These are phyloP conservation scores for Denticeps clupeoides DNA, from an alignment of 2,797 vertebrate genomes.

Conservation along the genomic window DNA sequence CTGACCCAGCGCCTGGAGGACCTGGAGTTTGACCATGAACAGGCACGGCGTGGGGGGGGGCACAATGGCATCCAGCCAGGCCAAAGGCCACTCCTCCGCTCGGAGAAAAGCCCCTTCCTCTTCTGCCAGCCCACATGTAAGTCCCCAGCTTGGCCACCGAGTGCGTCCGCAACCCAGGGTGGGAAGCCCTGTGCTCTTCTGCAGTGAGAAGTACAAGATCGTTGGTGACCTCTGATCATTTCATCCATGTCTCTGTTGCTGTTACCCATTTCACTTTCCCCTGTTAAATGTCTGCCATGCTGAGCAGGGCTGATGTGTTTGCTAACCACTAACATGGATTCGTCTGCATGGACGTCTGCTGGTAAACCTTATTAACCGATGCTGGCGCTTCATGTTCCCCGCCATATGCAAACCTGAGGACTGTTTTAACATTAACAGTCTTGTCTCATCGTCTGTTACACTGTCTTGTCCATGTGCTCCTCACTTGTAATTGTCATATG, in stretches of 20 bases:
- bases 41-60: slow-evolving; percentile 55
- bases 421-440: too few species aligned
- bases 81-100: slow-evolving; percentile 46
- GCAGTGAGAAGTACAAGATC: slow-evolving; percentile 69
- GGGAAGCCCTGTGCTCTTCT: slow-evolving; percentile 52
- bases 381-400: too few species aligned
- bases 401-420: too few species aligned
- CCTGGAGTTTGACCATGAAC: slow-evolving; percentile 91
- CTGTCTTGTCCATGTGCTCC: background rate
- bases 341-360: too few species aligned
- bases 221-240: slow-evolving; percentile 47
- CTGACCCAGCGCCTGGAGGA: slow-evolving; percentile 93
- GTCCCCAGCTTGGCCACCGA: slow-evolving; percentile 58
- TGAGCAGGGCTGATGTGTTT: too few species aligned
- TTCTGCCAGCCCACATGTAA: slow-evolving; percentile 75
- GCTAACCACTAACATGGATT: too few species aligned
- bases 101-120: slow-evolving; percentile 24
- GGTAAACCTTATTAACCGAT: too few species aligned
- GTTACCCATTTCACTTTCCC: background rate
- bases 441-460: background rate
- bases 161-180: slow-evolving; percentile 44
- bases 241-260: slow-evolving; percentile 1
- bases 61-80: slow-evolving; percentile 48
- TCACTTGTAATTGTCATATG: background rate
- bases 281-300: background rate